Evolutionary conservation across 2,113 vertebrate species (phyloP).

Genomic region (Burhinus bistriatus): DNA sequence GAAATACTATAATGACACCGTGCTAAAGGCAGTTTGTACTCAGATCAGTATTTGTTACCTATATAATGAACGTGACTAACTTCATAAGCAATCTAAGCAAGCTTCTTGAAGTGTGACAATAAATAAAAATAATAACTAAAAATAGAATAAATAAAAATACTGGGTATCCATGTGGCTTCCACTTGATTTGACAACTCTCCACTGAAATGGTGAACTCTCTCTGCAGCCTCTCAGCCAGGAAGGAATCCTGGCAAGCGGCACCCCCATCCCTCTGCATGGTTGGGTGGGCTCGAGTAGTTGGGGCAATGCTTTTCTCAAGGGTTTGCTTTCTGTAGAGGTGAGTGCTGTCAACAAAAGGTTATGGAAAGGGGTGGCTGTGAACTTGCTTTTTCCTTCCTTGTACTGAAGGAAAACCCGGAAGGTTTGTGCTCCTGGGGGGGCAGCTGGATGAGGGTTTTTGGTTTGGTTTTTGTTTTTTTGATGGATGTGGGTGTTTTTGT

Average conservation of each 20-base stretch:
- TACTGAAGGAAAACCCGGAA: not conserved
- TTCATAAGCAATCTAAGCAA: not conserved
- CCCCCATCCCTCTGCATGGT: not conserved
- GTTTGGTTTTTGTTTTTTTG: not conserved
- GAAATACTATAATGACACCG: not conserved
- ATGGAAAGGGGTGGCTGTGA: not conserved
- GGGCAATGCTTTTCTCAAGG: not conserved
- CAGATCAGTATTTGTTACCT: not conserved
- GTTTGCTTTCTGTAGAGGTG: not conserved
- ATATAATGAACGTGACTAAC: not conserved
- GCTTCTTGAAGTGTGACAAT: not conserved
- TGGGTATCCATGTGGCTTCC: fast-evolving
- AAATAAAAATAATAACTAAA: not conserved
- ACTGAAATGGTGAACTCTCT: fast-evolving
- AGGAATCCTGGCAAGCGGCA: not conserved
- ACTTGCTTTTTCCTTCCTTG: not conserved
- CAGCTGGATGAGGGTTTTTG: not conserved
- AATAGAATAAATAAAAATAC: not conserved
- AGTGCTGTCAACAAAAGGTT: not conserved
- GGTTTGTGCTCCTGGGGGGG: not conserved
- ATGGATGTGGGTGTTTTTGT: not conserved
- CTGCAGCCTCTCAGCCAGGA: not conserved
- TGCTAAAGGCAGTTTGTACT: not conserved
- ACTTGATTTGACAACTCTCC: not conserved
- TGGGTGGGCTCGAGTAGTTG: fast-evolving